Conservation (phyloP, 2,797 vertebrate genomes). For the Sylvia borin region DNA sequence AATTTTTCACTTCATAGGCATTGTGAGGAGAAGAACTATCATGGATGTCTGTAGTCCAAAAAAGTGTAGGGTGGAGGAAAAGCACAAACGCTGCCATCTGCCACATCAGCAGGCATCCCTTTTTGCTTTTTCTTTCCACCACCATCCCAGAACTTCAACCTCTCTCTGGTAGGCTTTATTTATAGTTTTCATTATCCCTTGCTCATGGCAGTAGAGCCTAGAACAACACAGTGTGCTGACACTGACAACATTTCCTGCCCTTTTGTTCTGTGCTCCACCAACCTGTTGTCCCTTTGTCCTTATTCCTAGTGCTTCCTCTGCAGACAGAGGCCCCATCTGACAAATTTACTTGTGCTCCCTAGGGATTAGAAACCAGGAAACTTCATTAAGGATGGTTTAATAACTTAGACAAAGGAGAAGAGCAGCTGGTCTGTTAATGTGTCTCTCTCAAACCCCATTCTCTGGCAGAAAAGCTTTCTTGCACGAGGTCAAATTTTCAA, state of each 20-base stretch:
- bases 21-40: not conserved
- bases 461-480: slow-evolving; percentile 26
- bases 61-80: not conserved
- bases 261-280: not conserved
- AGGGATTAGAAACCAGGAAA: slow-evolving; percentile 32
- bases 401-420: slow-evolving; percentile 43
- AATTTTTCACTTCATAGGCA: not conserved
- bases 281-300: slow-evolving; percentile 9
- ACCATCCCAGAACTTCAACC: not conserved
- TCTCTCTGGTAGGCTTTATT: not conserved
- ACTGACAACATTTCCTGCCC: not conserved
- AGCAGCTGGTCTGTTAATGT: slow-evolving; percentile 19
- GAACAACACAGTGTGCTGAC: not conserved
- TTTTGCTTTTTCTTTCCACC: not conserved
- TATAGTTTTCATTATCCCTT: slow-evolving; percentile 1
- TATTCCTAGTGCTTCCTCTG: not conserved
- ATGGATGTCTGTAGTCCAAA: not conserved
- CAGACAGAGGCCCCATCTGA: slow-evolving; percentile 2
- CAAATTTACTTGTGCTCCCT: not conserved
- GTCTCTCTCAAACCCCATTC: not conserved
- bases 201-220: not conserved
- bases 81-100: not conserved
- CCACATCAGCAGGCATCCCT: not conserved
- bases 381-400: slow-evolving; percentile 52
- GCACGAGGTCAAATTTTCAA: not conserved